These are phyloP conservation scores for Scaptomyza pallida DNA, from an alignment of 1,140 invertebrate genomes.

Conservation along the genomic window DNA sequence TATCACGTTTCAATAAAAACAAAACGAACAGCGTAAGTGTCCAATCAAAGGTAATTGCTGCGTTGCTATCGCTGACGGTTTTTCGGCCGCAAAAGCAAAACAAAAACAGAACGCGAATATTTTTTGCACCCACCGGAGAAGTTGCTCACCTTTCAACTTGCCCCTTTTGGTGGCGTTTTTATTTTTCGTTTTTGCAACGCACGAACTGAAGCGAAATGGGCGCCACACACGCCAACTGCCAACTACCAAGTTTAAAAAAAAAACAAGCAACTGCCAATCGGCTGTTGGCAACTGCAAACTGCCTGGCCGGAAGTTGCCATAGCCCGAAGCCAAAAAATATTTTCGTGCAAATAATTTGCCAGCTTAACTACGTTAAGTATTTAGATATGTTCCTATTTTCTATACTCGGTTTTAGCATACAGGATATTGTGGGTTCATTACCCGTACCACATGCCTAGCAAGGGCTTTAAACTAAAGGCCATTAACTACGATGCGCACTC, in stretches of 20 bases:
- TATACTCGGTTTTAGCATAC: constrained; percentile 49
- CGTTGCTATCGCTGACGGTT: constrained; percentile 20
- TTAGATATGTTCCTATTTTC: constrained; percentile 57
- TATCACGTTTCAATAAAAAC: constrained; percentile 68
- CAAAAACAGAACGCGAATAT: constrained; percentile 29
- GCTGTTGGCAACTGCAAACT: constrained; percentile 10
- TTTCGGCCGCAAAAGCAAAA: constrained; percentile 26
- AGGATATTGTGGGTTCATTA: constrained; percentile 33
- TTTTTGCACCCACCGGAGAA: constrained; percentile 7
- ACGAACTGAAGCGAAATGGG: constrained; percentile 60
- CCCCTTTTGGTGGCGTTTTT: too few species aligned
- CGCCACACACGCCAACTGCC: constrained; percentile 78
- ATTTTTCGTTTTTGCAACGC: background rate
- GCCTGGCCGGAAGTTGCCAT: constrained; percentile 60
- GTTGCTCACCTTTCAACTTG: constrained; percentile 19
- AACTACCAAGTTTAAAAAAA: constrained; percentile 36
- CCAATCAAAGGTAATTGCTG: constrained; percentile 78
- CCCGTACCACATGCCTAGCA: background rate
- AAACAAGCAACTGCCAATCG: background rate
- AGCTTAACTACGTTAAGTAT: constrained; percentile 73
- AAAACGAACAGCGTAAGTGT: constrained; percentile 65
- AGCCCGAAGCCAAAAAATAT: constrained; percentile 65
- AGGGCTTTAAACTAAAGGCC: background rate
- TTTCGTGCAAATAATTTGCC: constrained; percentile 82
- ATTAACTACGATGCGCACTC: constrained; percentile 7